A percentile compares a stretch with the other conserved stretches of the same genome.
Conservation (phyloP, 2,888 invertebrate species). For the Sisyra nigra region DNA sequence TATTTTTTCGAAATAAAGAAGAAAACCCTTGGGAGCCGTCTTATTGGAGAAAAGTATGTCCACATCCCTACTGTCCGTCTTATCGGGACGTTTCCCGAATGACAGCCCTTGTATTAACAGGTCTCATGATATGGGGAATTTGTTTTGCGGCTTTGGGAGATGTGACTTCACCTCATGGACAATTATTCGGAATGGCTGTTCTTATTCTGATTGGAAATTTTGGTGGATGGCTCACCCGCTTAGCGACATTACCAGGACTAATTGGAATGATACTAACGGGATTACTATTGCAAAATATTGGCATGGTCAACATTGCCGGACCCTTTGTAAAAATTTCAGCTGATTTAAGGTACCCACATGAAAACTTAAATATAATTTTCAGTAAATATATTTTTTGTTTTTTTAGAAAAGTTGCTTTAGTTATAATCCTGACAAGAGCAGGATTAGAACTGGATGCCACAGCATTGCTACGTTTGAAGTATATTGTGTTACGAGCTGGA, state of each 20-base stretch:
- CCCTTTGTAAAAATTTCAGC: slow-evolving; percentile 47
- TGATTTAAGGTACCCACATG: slow-evolving; percentile 45
- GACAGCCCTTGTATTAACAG: slow-evolving; percentile 53
- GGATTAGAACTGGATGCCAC: slow-evolving; percentile 84
- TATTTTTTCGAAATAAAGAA: slow-evolving; percentile 54
- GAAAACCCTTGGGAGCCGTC: slow-evolving; percentile 68
- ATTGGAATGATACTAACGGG: slow-evolving; percentile 80
- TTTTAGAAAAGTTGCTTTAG: slow-evolving; percentile 76
- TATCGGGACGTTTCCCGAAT: slow-evolving; percentile 67
- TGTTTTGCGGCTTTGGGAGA: slow-evolving; percentile 60
- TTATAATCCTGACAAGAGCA: slow-evolving; percentile 82
- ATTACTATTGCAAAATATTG: slow-evolving; percentile 57
- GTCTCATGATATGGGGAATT: slow-evolving; percentile 58
- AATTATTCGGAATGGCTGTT: slow-evolving; percentile 59
- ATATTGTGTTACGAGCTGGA: slow-evolving; percentile 70
- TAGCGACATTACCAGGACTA: slow-evolving; percentile 66
- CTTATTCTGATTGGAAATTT: slow-evolving; percentile 63
- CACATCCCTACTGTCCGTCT: slow-evolving; percentile 72
- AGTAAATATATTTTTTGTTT: slow-evolving; percentile 11
- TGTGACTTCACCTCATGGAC: slow-evolving; percentile 70
- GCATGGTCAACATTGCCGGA: slow-evolving; percentile 45
- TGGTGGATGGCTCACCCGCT: slow-evolving; percentile 64
- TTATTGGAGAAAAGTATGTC: slow-evolving; percentile 65
- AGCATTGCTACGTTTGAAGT: slow-evolving; percentile 68
- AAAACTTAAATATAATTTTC: background rate